Conservation (phyloP, 2,888 invertebrate genomes). For the Vannuccia rotundouncinata region DNA sequence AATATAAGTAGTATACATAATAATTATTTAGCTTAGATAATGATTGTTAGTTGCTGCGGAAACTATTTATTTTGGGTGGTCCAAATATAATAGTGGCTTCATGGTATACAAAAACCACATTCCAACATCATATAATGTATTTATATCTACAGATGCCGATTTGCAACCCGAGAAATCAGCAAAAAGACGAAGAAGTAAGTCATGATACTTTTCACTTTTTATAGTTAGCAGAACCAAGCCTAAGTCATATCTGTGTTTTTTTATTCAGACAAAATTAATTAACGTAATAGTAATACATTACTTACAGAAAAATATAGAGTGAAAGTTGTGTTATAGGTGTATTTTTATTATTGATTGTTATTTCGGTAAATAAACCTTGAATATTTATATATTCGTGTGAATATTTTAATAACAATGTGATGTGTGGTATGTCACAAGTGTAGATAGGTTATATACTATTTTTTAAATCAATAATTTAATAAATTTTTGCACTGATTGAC, state of each 20-base stretch:
- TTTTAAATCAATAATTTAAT: constrained; percentile 6
- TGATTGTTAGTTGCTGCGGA: too few species aligned
- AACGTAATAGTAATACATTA: background rate
- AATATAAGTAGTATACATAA: too few species aligned
- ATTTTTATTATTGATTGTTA: background rate
- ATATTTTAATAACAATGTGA: background rate
- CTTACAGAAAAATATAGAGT: too few species aligned
- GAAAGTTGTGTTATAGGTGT: too few species aligned
- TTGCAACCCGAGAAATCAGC: too few species aligned
- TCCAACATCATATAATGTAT: too few species aligned
- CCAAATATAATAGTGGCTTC: too few species aligned
- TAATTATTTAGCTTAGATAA: too few species aligned
- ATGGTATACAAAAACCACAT: too few species aligned
- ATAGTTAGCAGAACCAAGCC: background rate
- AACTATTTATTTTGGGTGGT: too few species aligned
- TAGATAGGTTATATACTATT: background rate
- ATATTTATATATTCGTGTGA: background rate
- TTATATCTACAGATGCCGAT: too few species aligned
- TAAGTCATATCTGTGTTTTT: background rate
- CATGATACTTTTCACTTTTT: background rate
- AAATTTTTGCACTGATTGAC: constrained; percentile 3
- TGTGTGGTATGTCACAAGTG: background rate
- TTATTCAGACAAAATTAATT: background rate
- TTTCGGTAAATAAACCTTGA: background rate
- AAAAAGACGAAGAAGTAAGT: too few species aligned